Percentiles rank a stretch among this genome's conserved stretches.
These are phyloP conservation scores for Stegastes partitus DNA, from an alignment of 2,113 vertebrate genomes.

Conservation along the genomic window DNA sequence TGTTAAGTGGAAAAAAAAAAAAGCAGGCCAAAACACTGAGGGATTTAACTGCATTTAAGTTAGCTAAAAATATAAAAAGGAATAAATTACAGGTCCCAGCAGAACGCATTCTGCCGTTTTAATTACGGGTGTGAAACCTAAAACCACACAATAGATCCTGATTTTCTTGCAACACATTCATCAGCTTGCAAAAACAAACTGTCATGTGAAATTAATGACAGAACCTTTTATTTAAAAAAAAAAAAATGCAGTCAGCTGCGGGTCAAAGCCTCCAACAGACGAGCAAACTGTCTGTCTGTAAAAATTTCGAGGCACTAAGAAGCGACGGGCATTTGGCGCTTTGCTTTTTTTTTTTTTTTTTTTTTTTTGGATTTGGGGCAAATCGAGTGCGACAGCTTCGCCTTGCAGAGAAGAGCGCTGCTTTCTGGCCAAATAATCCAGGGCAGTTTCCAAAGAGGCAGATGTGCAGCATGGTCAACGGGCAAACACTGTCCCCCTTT, in stretches of 20 bases:
- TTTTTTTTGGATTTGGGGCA: slow-evolving; percentile 66
- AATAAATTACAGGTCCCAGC: neutral
- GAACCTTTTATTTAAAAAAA: slow-evolving; percentile 13
- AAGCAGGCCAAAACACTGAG: too few relatives aligned
- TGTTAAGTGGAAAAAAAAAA: too few relatives aligned
- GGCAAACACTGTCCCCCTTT: slow-evolving; percentile 59
- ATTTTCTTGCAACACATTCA: slow-evolving; percentile 35
- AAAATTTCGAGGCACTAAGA: slow-evolving; percentile 47
- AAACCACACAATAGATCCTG: slow-evolving; percentile 38
- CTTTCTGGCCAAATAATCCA: slow-evolving; percentile 68
- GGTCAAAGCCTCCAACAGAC: slow-evolving; percentile 61
- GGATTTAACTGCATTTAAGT: too few relatives aligned
- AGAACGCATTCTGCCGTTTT: slow-evolving; percentile 13
- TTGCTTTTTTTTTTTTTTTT: too few relatives aligned
- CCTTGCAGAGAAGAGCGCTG: slow-evolving; percentile 31
- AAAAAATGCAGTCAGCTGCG: slow-evolving; percentile 38
- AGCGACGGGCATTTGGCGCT: slow-evolving; percentile 45
- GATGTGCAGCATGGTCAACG: slow-evolving; percentile 54
- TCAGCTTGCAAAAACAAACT: slow-evolving; percentile 48
- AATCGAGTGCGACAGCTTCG: slow-evolving; percentile 58
- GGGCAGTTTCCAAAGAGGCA: slow-evolving; percentile 62
- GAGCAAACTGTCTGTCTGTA: slow-evolving; percentile 29
- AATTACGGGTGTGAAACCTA: slow-evolving; percentile 17
- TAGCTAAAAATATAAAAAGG: too few relatives aligned
- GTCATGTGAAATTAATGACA: slow-evolving; percentile 39